phyloP scores from a whole-genome alignment of 2,797 vertebrate genomes.

The Steatocranus sp. region DNA sequence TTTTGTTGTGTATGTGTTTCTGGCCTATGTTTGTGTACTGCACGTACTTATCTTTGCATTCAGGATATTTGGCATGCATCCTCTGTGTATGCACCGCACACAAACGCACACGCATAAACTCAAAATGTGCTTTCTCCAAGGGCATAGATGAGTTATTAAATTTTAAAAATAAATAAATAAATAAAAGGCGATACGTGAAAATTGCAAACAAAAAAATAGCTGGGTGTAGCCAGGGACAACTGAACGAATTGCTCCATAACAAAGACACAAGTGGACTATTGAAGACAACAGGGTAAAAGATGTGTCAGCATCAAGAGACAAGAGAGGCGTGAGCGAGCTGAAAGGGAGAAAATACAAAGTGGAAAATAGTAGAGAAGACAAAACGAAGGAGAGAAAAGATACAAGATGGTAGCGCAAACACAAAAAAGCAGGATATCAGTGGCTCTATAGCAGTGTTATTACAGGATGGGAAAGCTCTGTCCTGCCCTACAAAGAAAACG shows the following conservation, averaged over 20 bases:
- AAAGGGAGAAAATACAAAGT: conserved; percentile 34
- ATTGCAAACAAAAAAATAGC: not conserved
- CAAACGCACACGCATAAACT: not conserved
- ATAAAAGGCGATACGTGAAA: not conserved
- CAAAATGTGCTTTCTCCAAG: not conserved
- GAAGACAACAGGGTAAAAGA: conserved; percentile 23
- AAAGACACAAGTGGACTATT: not conserved
- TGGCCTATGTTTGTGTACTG: conserved; percentile 22
- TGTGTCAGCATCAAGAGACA: conserved; percentile 15
- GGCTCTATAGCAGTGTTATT: not conserved
- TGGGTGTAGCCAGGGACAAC: not conserved
- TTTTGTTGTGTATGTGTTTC: conserved; percentile 50
- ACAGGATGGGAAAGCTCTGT: not conserved
- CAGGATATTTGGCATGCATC: conserved; percentile 15
- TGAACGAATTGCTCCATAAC: not conserved
- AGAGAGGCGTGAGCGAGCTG: conserved; percentile 10
- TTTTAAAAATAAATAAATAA: not conserved
- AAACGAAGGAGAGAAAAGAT: not conserved
- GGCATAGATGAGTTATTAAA: not conserved
- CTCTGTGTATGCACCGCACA: not conserved
- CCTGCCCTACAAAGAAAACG: not conserved
- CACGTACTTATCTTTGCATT: conserved; percentile 25
- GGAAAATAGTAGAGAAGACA: conserved; percentile 22
- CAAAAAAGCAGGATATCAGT: not conserved
- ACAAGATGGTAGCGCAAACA: not conserved